Percentiles rank a stretch among this genome's conserved stretches.
These are phyloP conservation scores for Calameuta pallipes DNA, from an alignment of 2,888 invertebrate species.

Conservation along the genomic window DNA sequence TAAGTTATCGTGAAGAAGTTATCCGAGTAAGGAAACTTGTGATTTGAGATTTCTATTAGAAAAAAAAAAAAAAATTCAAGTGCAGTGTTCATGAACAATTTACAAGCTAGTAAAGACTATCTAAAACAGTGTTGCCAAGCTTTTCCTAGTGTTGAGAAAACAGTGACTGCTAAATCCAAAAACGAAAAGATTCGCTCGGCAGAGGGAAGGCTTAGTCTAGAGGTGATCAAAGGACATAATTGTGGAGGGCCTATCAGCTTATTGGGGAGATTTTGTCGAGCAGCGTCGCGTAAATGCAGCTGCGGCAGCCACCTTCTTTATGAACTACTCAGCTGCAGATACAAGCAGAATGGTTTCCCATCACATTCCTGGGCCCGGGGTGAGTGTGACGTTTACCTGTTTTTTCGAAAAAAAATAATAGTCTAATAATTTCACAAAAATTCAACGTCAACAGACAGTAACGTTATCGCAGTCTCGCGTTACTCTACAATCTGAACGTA, in stretches of 20 bases:
- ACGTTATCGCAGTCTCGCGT: too few species aligned
- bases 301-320: slow-evolving; percentile 46
- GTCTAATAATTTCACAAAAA: neutral
- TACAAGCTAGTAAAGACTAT: too few species aligned
- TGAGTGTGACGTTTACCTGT: slow-evolving; percentile 34
- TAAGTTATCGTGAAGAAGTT: neutral
- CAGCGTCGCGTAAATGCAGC: slow-evolving; percentile 50
- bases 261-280: slow-evolving; percentile 43
- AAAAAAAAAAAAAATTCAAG: neutral
- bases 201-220: neutral
- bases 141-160: neutral
- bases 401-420: too few species aligned
- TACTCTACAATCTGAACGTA: too few species aligned
- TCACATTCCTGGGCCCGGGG: slow-evolving; percentile 53
- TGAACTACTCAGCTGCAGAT: slow-evolving; percentile 50
- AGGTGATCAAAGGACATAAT: slow-evolving; percentile 20
- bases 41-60: neutral
- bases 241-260: slow-evolving; percentile 44
- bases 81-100: neutral
- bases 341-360: slow-evolving; percentile 56
- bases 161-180: neutral
- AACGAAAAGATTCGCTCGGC: neutral
- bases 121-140: neutral
- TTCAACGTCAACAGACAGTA: too few species aligned
- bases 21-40: neutral